These are phyloP conservation scores for Leptopilina syphax DNA, from an alignment of 2,888 invertebrate species.

Conservation along the genomic window DNA sequence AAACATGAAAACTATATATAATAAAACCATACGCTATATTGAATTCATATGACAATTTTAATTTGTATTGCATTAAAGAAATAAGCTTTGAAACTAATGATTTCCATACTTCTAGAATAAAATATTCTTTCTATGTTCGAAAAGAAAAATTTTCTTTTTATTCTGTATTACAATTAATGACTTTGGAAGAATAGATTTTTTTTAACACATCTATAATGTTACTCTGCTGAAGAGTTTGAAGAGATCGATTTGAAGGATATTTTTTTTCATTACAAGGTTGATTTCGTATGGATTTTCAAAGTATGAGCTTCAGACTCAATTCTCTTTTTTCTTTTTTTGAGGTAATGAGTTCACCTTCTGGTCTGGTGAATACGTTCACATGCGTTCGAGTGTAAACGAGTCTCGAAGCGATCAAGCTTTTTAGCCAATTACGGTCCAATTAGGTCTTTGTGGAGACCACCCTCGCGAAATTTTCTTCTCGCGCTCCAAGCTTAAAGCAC, in stretches of 20 bases:
- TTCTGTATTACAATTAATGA: too few relatives aligned
- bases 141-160: too few relatives aligned
- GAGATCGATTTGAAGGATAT: not conserved
- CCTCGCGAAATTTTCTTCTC: constrained; percentile 38
- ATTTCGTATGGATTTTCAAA: constrained; percentile 25
- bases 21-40: too few relatives aligned
- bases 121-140: too few relatives aligned
- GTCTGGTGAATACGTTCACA: constrained; percentile 53
- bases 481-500: constrained; percentile 15
- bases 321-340: constrained; percentile 42
- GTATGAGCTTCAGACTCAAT: constrained; percentile 36
- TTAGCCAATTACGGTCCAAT: constrained; percentile 60
- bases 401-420: constrained; percentile 44
- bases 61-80: too few relatives aligned
- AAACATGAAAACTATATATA: too few relatives aligned
- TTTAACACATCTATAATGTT: not conserved
- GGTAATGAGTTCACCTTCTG: constrained; percentile 45
- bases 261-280: constrained; percentile 36
- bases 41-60: too few relatives aligned
- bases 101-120: too few relatives aligned
- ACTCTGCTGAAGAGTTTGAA: not conserved
- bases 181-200: too few relatives aligned
- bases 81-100: too few relatives aligned
- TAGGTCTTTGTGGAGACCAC: constrained; percentile 55
- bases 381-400: constrained; percentile 47